phyloP scores from a whole-genome alignment of 1,140 invertebrate genomes.

The Drosophila ercepeae region DNA sequence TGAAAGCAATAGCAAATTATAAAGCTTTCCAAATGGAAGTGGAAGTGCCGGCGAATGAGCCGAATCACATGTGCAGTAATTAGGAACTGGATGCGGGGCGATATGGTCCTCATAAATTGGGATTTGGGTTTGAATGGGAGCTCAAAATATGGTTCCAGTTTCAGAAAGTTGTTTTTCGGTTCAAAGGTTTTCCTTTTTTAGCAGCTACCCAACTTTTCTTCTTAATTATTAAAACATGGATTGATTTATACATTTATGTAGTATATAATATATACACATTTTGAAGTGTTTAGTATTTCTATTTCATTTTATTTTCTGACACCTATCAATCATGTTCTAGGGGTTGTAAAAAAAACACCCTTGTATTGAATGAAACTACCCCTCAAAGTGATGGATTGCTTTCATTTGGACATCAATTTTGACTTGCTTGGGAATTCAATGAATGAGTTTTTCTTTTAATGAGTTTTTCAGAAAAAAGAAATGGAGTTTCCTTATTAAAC shows the following conservation, averaged over 20 bases:
- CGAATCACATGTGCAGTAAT: slow-evolving; percentile 37
- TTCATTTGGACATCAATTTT: slow-evolving; percentile 22
- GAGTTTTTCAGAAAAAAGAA: not conserved
- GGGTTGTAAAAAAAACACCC: slow-evolving; percentile 35
- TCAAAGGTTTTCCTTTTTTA: not conserved
- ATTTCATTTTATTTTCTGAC: not conserved
- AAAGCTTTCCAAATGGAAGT: slow-evolving; percentile 24
- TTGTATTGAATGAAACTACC: slow-evolving; percentile 33
- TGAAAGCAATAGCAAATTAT: slow-evolving; percentile 32
- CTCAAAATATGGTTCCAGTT: slow-evolving; percentile 3
- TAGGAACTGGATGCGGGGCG: slow-evolving; percentile 20
- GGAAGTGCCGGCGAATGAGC: slow-evolving; percentile 9
- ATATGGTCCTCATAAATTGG: slow-evolving; percentile 29
- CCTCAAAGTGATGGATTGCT: slow-evolving; percentile 66
- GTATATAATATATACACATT: not conserved
- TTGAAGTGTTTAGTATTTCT: not conserved
- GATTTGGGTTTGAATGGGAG: slow-evolving; percentile 7
- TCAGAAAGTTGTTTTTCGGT: not conserved
- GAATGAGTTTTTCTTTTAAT: not conserved
- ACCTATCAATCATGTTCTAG: slow-evolving; percentile 55
- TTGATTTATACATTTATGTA: no score
- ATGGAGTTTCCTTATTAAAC: not conserved
- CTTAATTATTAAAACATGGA: no score
- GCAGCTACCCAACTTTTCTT: not conserved
- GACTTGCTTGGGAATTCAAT: not conserved